These are phyloP conservation scores for Morus bassanus DNA, from an alignment of 2,797 vertebrate species.

Conservation along the genomic window DNA sequence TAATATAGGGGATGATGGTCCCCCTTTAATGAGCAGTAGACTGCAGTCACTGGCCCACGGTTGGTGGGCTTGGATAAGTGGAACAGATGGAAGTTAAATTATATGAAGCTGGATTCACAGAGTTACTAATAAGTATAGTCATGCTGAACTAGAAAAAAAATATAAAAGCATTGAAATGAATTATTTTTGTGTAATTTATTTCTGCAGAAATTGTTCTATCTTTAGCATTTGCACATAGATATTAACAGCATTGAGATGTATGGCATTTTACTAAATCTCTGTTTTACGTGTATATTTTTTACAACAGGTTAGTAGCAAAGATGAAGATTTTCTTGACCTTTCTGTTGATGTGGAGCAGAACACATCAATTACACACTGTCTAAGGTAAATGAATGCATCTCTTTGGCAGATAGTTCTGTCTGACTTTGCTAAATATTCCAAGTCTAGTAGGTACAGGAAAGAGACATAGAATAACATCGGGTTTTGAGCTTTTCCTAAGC, in stretches of 20 bases:
- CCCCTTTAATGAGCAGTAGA: not conserved
- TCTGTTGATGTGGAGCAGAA: conserved; percentile 99
- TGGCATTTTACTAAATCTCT: not conserved
- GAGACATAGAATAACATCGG: not conserved
- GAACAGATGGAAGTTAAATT: not conserved
- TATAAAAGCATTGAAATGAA: not conserved
- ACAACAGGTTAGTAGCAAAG: conserved; percentile 96
- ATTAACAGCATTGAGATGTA: not conserved
- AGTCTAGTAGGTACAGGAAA: not conserved
- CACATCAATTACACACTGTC: conserved; percentile 96
- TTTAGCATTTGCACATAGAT: not conserved
- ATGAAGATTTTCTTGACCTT: conserved; percentile 97
- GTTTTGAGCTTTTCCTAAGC: not conserved
- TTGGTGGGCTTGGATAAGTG: not conserved
- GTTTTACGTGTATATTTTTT: conserved; percentile 33
- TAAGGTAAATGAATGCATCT: conserved; percentile 82
- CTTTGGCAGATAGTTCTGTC: not conserved
- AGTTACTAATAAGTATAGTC: not conserved
- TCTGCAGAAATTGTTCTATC: not conserved
- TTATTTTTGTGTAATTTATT: not conserved
- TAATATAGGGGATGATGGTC: not conserved
- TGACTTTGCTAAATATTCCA: not conserved
- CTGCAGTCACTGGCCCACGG: fast-evolving
- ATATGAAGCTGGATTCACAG: not conserved
- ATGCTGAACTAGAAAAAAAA: not conserved